Evolutionary conservation across 2,113 vertebrate species (phyloP).

Genomic region (Anthoscopus minutus): DNA sequence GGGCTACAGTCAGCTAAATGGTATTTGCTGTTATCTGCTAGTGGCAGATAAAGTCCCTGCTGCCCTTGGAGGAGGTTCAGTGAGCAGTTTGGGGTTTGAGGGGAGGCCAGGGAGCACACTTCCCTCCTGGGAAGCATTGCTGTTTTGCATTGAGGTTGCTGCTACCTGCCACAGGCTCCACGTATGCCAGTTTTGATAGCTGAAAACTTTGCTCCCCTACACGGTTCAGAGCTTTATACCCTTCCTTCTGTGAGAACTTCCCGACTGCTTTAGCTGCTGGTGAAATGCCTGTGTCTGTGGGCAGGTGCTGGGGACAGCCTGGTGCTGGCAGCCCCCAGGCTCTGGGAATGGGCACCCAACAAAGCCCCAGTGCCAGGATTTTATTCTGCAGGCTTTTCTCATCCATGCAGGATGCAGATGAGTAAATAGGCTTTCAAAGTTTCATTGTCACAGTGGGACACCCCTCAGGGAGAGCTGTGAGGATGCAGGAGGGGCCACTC

Average conservation of each 20-base stretch:
- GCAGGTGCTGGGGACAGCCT: background rate
- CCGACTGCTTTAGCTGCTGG: background rate
- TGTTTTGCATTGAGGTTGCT: background rate
- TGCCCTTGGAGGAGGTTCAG: background rate
- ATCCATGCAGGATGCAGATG: background rate
- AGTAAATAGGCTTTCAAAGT: conserved; percentile 12
- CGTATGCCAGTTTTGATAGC: background rate
- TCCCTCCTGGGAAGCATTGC: fast-evolving
- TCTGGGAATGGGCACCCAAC: background rate
- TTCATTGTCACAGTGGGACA: background rate
- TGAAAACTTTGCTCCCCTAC: background rate
- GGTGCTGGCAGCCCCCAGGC: background rate
- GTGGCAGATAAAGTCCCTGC: background rate
- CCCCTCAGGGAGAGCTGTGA: background rate
- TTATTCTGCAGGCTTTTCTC: background rate
- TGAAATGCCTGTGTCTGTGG: background rate
- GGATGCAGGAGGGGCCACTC: background rate
- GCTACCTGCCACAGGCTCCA: background rate
- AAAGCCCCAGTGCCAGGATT: background rate
- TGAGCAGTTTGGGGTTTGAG: background rate
- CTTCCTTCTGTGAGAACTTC: background rate
- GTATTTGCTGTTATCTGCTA: background rate
- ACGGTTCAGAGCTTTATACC: background rate
- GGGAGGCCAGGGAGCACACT: fast-evolving
- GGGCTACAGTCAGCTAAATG: background rate